phyloP scores from a whole-genome alignment of 2,888 invertebrate species.

The Drosophila kuntzei region DNA sequence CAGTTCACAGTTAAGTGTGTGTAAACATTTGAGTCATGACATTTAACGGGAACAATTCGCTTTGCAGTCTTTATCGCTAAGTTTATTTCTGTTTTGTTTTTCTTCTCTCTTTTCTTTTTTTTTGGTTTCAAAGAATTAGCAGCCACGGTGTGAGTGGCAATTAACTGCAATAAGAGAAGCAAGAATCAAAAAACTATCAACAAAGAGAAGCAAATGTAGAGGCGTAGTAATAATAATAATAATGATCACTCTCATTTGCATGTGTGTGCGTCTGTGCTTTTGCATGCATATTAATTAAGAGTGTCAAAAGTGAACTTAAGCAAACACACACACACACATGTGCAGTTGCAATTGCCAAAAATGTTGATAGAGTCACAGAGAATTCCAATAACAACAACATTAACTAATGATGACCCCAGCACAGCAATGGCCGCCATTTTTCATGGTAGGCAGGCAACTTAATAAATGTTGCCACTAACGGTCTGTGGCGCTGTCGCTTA shows the following conservation, averaged over 20 bases:
- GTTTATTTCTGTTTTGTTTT: slow-evolving; percentile 8
- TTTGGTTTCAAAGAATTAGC: slow-evolving; percentile 18
- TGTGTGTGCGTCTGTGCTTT: neutral
- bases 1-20: slow-evolving; percentile 41
- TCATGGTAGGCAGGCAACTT: slow-evolving; percentile 23
- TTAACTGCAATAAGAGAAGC: slow-evolving; percentile 1
- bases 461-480: slow-evolving; percentile 51
- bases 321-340: neutral
- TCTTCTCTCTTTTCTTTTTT: neutral
- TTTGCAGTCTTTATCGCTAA: slow-evolving; percentile 46
- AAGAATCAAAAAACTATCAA: neutral
- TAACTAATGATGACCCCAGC: slow-evolving; percentile 17
- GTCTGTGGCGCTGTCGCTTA: slow-evolving; percentile 49
- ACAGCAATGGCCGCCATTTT: slow-evolving; percentile 22
- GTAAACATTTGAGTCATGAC: slow-evolving; percentile 58
- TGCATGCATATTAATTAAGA: slow-evolving; percentile 1
- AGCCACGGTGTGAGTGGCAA: slow-evolving; percentile 1
- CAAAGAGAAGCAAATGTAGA: neutral
- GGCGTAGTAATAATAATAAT: slow-evolving; percentile 8
- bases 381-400: slow-evolving; percentile 13
- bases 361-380: slow-evolving; percentile 30
- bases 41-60: slow-evolving; percentile 44
- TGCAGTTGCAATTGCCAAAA: slow-evolving; percentile 37
- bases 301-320: no score
- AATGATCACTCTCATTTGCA: slow-evolving; percentile 19